Evolutionary conservation across 2,797 vertebrate genomes (phyloP), one percentile per base, ranked within the genome.

Genomic region (Sylvilagus floridanus): DNA sequence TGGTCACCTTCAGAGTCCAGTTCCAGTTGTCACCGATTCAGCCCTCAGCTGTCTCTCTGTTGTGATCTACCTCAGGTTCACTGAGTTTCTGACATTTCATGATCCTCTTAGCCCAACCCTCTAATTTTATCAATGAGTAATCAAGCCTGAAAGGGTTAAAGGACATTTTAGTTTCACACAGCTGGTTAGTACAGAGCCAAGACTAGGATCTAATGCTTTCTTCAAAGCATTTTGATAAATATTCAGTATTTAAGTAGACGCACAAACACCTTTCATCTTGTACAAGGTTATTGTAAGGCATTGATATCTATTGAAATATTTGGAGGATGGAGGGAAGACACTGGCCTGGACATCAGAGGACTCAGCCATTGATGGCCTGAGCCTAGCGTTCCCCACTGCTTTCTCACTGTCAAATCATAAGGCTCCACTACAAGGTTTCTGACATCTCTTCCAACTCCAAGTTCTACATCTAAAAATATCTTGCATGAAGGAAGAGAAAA

Each of bases 81-180:
- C 81, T 95, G 68, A 79, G 50, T 72, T 89, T 95, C 19, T 54
- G 73, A 86, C 21, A 69, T 92, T 92, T 95, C 84, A 83, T 76
- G 57, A 72, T 83, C 13, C 60, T 88, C 57, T 75, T 69, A 79
- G 57, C 84, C 52, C 62, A 84, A 26, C 35, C 42, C 12, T 63
- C 76, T 92, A 73, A 63, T 81, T 95, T 90, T 91, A 87, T 81
- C 91, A 94, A 73, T 78, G 63, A 79, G 90, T 30, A 91, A 93
- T 91, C 32, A 87, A 78, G 72, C 71, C 14, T 60, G 32, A 22
- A 88, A 12, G 90, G 81, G 35, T 77, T 60, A 94, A 90, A 68
- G 90, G 75, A 76, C 65, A 83, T 62, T 21, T 17, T 32, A 84
- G 84, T 79, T 32, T 86, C 75, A 83, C 28, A 37, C 16, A 17